phyloP scores from a whole-genome alignment of 2,113 vertebrate species.

The Antechinus flavipes region DNA sequence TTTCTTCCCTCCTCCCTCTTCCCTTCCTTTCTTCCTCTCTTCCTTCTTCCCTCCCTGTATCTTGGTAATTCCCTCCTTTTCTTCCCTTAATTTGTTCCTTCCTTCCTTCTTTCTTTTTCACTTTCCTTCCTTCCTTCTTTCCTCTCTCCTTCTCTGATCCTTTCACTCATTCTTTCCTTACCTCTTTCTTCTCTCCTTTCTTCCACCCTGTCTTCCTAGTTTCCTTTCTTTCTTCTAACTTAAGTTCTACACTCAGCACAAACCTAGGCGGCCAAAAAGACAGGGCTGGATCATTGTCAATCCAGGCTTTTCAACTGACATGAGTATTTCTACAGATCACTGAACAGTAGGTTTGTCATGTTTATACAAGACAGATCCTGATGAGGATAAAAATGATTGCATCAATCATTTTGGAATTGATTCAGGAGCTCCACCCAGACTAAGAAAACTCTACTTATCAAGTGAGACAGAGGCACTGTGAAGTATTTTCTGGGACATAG shows the following conservation, averaged over 20 bases:
- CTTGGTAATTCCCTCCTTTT: not conserved
- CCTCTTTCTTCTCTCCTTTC: not conserved
- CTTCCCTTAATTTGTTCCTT: not conserved
- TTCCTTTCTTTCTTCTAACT: not conserved
- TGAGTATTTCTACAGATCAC: not conserved
- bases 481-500: not conserved
- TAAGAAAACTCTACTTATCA: not conserved
- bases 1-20: not conserved
- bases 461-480: not conserved
- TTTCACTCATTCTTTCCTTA: not conserved
- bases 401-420: not conserved
- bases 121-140: not conserved
- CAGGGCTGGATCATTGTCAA: not conserved
- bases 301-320: not conserved
- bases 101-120: not conserved
- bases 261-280: conserved; percentile 14
- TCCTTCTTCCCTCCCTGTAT: not conserved
- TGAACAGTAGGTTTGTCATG: not conserved
- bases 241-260: not conserved
- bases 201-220: not conserved
- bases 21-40: not conserved
- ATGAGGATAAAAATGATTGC: not conserved
- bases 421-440: not conserved
- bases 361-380: not conserved
- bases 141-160: no score